Conservation (phyloP, 2,888 invertebrate species). For the Zhengitettix transpicula region DNA sequence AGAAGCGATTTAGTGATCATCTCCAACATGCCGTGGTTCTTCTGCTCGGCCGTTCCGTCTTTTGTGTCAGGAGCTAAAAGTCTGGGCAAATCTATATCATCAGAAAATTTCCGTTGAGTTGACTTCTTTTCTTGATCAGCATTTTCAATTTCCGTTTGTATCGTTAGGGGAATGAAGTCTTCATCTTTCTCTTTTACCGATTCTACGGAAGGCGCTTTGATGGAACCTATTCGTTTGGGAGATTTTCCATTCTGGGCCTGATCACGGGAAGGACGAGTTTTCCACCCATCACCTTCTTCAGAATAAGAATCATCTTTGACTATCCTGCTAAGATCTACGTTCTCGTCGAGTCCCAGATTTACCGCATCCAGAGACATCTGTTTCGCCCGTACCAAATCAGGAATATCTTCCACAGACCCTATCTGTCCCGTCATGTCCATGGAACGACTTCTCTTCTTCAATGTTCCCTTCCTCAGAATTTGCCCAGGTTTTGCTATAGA, state of each 20-base stretch:
- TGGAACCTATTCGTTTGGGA: not conserved
- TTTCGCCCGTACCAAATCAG: not conserved
- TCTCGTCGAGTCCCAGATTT: not conserved
- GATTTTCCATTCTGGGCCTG: not conserved
- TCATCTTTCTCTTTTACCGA: not conserved
- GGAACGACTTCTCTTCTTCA: slow-evolving; percentile 2
- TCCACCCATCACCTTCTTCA: slow-evolving; percentile 37
- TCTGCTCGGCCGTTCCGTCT: not conserved
- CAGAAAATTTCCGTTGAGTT: slow-evolving; percentile 1
- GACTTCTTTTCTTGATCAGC: not conserved
- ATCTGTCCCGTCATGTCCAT: not conserved
- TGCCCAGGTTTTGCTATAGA: not conserved
- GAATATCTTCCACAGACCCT: not conserved
- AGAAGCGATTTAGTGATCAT: slow-evolving; percentile 22
- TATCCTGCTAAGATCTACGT: no score
- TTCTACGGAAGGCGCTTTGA: not conserved
- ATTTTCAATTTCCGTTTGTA: slow-evolving; percentile 2
- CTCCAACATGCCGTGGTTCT: no score
- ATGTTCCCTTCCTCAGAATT: not conserved
- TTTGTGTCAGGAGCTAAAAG: slow-evolving; percentile 4
- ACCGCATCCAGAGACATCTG: not conserved
- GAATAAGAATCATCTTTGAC: slow-evolving; percentile 6
- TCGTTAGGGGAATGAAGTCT: not conserved
- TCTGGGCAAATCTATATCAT: slow-evolving; percentile 8
- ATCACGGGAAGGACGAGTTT: slow-evolving; percentile 19